Base-by-base conservation (phyloP, 92 coral and sea anemone species). In the Porites lobata region DNA sequence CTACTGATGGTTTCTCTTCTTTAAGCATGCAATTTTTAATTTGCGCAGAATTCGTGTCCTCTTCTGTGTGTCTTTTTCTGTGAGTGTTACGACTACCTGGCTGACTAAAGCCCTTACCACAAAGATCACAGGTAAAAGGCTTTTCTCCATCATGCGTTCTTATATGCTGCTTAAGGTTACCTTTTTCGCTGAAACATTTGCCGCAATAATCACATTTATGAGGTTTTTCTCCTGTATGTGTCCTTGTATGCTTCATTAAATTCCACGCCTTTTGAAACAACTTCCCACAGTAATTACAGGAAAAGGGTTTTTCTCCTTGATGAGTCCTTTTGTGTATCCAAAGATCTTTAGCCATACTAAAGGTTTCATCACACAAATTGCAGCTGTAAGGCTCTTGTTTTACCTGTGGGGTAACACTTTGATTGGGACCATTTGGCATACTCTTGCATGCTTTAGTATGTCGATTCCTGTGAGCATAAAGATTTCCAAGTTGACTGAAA, bases 191-290 rank as follows among this genome's bases (percentile, higher is more conserved):
- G 62, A 84, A 77, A 53, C 26, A 21, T 80, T 84, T 89, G 14
- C 89, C 75, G 61, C 89, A 78, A 24, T 89, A 71, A 54, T 77
- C 61, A 47, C 92, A 89, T 59, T 76, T 62, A 58, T 75, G 68
- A n/a, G 75, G 79, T 47, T 78, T 76, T 50, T 77, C 72, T 81
- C 72, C 80, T 15, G 71, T 67, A 74, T 83, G 85, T 54, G 66
- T 89, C 67, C 63, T 38, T 20, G 24, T 56, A 71, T 82, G 91
- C 29, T 15, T 69, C 51, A 10, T 26, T 6, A 69, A 43, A 18
- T 69, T 18, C 14, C 47, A 69, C 10, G 51, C 51, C 14, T 6
- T 2, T 24, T 26, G 22, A 13, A 29, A 69, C 7, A 12, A 69
- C 73, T 69, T 69, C 7, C 51, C 32, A 13, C 73, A 69, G 0